Conservation (phyloP, 2,888 invertebrate species). For the Tenthredo mesomela region DNA sequence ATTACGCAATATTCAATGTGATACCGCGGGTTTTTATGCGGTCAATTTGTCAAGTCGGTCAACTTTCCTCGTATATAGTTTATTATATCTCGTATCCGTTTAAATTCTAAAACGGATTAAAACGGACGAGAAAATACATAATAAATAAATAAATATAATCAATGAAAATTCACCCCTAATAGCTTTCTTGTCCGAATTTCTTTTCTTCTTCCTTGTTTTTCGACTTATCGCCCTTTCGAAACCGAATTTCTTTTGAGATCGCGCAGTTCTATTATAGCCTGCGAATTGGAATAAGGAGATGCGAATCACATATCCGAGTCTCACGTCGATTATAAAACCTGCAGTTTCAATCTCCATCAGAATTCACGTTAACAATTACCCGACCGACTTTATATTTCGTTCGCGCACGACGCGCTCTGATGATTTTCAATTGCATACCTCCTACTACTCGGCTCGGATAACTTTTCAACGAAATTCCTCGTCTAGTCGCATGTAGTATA, state of each 20-base stretch:
- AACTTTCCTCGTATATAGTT: neutral
- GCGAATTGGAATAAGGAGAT: neutral
- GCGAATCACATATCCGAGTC: conserved; percentile 2
- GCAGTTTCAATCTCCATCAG: neutral
- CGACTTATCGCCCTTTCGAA: no score
- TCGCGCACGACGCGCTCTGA: conserved; percentile 1
- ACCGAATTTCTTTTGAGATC: no score
- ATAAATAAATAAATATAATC: no score
- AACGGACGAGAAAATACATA: no score
- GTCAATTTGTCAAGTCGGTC: neutral
- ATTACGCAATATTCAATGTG: neutral
- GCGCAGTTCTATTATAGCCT: no score
- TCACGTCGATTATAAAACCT: neutral
- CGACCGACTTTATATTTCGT: conserved; percentile 13
- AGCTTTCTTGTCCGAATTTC: neutral
- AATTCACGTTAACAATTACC: conserved; percentile 14
- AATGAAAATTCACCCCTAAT: neutral
- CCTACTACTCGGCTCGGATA: neutral
- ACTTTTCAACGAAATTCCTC: neutral
- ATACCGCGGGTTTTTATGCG: neutral
- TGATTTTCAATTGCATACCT: conserved; percentile 6
- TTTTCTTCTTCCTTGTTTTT: no score
- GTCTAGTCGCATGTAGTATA: neutral
- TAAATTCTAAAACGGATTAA: neutral
- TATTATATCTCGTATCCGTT: neutral